Percentiles rank a stretch among this genome's conserved stretches.
phyloP scores from a whole-genome alignment of 2,888 invertebrate species.

The Sinhomidia bicolor region DNA sequence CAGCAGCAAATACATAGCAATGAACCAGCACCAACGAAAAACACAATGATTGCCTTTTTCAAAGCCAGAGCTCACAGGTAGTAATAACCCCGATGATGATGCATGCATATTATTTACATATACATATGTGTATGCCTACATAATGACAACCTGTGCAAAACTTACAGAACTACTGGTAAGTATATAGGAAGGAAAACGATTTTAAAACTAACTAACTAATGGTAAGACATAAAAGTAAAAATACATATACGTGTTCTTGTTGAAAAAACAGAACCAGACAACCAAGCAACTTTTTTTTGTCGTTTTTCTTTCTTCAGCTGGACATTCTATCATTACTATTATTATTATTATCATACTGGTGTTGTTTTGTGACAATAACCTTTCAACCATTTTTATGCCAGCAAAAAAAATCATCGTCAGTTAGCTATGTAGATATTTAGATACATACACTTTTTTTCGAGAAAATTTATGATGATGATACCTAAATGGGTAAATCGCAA shows the following conservation, averaged over 20 bases:
- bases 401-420: constrained; percentile 3
- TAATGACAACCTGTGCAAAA: too few species aligned
- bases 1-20: constrained; percentile 25
- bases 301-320: constrained; percentile 53
- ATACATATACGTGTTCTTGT: neutral
- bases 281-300: constrained; percentile 45
- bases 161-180: neutral
- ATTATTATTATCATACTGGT: neutral
- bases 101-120: constrained; percentile 14
- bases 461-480: constrained; percentile 25
- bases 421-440: too few species aligned
- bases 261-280: constrained; percentile 38
- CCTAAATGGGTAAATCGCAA: neutral
- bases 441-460: too few species aligned
- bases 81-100: constrained; percentile 28
- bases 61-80: constrained; percentile 28
- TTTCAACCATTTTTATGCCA: constrained; percentile 54
- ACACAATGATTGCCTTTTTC: constrained; percentile 53
- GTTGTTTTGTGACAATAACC: constrained; percentile 69
- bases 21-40: constrained; percentile 57
- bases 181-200: too few species aligned
- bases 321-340: constrained; percentile 51
- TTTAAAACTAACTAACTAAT: neutral
- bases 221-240: constrained; percentile 17
- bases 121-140: neutral